Conservation (phyloP, 2,888 invertebrate species). For the Stenoptilia bipunctidactyla region DNA sequence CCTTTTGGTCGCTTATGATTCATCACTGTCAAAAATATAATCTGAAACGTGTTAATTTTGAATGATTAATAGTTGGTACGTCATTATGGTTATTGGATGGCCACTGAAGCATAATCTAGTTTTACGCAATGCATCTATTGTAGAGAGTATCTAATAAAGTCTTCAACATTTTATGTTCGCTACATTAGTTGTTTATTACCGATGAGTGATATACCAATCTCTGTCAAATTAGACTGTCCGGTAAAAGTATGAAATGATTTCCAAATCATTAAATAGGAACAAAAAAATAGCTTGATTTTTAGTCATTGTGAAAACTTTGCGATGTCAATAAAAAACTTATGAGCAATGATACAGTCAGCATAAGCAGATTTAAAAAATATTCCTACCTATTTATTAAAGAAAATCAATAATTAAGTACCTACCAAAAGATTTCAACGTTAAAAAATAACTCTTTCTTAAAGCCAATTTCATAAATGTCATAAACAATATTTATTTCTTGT, state of each 20-base stretch:
- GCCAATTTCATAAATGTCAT: background rate
- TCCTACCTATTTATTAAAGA: too few relatives aligned
- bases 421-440: too few relatives aligned
- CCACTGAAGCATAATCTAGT: slow-evolving; percentile 48
- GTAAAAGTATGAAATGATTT: slow-evolving; percentile 18
- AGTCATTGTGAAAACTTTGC: too few relatives aligned
- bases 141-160: slow-evolving; percentile 23
- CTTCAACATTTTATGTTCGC: slow-evolving; percentile 20
- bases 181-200: slow-evolving; percentile 34
- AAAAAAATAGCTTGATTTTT: too few relatives aligned
- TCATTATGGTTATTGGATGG: slow-evolving; percentile 44
- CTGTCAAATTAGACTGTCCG: slow-evolving; percentile 38
- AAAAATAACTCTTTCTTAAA: too few relatives aligned
- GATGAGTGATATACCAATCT: slow-evolving; percentile 14
- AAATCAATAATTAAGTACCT: too few relatives aligned
- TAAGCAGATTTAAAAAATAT: too few relatives aligned
- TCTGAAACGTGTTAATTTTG: slow-evolving; percentile 66
- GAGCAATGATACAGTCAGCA: too few relatives aligned
- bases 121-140: slow-evolving; percentile 52
- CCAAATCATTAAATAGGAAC: too few relatives aligned
- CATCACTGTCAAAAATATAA: slow-evolving; percentile 65
- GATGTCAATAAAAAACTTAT: too few relatives aligned
- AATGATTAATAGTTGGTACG: slow-evolving; percentile 62
- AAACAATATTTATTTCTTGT: slow-evolving; percentile 3
- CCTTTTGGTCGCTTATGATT: slow-evolving; percentile 66